Conservation (phyloP, 2,797 vertebrate genomes). For the Sparidentex hasta region DNA sequence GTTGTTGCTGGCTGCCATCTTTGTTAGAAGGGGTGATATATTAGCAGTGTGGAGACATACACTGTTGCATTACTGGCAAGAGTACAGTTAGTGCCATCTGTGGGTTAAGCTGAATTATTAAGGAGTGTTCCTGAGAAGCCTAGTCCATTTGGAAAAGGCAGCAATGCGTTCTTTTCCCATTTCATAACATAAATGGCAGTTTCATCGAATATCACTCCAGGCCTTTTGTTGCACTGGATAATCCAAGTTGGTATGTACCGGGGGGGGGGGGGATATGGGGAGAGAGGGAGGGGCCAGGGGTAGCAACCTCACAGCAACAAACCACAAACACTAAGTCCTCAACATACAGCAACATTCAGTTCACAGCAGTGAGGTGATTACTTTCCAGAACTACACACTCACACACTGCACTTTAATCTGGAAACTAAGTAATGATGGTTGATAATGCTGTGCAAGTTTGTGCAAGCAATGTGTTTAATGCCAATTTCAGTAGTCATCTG, state of each 20-base stretch:
- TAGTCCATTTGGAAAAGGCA: constrained; percentile 20
- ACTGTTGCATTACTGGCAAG: constrained; percentile 16
- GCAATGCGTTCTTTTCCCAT: neutral
- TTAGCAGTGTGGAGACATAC: neutral
- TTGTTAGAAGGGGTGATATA: neutral
- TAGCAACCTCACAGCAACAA: constrained; percentile 40
- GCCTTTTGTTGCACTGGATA: neutral
- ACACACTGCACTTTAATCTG: constrained; percentile 22
- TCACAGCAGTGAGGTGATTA: constrained; percentile 14
- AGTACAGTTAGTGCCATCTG: constrained; percentile 20
- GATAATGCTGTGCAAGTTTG: neutral
- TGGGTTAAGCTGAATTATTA: neutral
- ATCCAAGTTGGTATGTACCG: neutral
- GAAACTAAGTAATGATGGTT: constrained; percentile 17
- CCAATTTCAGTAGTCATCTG: constrained; percentile 24
- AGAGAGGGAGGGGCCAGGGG: neutral
- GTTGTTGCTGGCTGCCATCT: neutral
- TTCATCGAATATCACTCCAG: neutral
- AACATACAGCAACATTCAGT: constrained; percentile 22
- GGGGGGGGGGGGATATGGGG: neutral
- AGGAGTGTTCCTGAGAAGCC: constrained; percentile 5
- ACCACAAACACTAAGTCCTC: constrained; percentile 34
- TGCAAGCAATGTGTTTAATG: constrained; percentile 27
- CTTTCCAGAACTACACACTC: constrained; percentile 22
- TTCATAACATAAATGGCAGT: neutral